Base-by-base conservation (phyloP, 1,140 invertebrate genomes). In the Campodea augens region DNA sequence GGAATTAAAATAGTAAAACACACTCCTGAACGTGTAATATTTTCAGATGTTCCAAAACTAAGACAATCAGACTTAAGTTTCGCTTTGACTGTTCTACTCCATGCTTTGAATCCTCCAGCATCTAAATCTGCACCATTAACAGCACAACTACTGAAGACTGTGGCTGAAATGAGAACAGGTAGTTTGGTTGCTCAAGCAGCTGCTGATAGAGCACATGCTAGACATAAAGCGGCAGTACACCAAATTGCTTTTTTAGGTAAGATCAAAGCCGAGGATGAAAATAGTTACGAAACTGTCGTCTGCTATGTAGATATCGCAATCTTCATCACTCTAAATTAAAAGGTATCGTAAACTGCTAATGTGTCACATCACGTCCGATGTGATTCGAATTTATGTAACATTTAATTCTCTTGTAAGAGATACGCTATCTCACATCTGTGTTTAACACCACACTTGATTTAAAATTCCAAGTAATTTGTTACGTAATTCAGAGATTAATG, bases 21-120 rank as follows among this genome's bases (percentile, higher is more conserved):
- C 18, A 38, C 15, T 47, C 49, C 24, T 41, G 22, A 36, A 25
- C 37, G 41, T 45, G 25, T 42, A 25, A 44, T 20, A 19, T 25
- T 41, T 24, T 38, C 62, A 87, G 91, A 95, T 63, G 78, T 85
- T 25, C 84, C 89, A 0, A 78, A 80, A 54, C 72, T 98, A 55
- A 74, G 86, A 37, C 80, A 84, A 55, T 72, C 74, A 20, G 93
- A 98, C 60, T 83, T 98, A 10, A 76, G 75, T 50, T 98, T 90
- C 65, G 77, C 88, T 37, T 66, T 98, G 36, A 89, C 79, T 7
- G 77, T 90, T 19, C 78, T 97, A 7, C 66, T 97, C 5, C 84
- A 86, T 59, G 79, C 89, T 7, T 75, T 98, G 56, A 81, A 74
- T 65, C 85, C 88, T 19, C 73, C 76, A 3, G 69, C 64, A 10